phyloP scores from a whole-genome alignment of 2,888 invertebrate species.

The Lapara coniferarum region DNA sequence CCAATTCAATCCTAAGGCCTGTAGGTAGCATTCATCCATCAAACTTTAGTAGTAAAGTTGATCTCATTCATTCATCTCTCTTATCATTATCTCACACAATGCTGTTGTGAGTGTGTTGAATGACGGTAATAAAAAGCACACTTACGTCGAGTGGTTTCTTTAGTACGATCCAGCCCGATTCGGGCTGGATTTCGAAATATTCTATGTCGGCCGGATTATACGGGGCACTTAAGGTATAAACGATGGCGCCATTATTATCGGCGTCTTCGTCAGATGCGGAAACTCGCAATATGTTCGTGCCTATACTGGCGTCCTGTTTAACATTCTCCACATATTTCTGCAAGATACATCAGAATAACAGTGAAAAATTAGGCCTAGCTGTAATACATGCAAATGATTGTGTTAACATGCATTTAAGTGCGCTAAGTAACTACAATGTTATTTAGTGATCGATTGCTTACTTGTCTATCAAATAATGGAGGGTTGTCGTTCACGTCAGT shows the following conservation, averaged over 20 bases:
- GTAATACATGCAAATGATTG: slow-evolving; percentile 53
- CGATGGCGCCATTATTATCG: slow-evolving; percentile 97
- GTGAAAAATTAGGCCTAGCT: slow-evolving; percentile 44
- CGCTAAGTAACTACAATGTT: slow-evolving; percentile 39
- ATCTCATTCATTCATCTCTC: slow-evolving; percentile 78
- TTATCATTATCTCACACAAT: slow-evolving; percentile 61
- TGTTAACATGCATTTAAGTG: slow-evolving; percentile 30
- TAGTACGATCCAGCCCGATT: slow-evolving; percentile 98
- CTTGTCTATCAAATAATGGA: slow-evolving; percentile 97
- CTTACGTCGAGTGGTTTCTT: slow-evolving; percentile 98
- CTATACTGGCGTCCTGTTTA: slow-evolving; percentile 97
- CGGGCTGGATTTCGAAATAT: slow-evolving; percentile 98
- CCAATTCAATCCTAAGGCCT: slow-evolving; percentile 84
- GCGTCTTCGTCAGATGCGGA: slow-evolving; percentile 99
- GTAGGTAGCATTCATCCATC: slow-evolving; percentile 84
- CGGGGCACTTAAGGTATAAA: slow-evolving; percentile 95
- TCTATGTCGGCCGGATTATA: slow-evolving; percentile 95
- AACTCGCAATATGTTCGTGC: slow-evolving; percentile 96
- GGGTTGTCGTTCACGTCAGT: slow-evolving; percentile 99
- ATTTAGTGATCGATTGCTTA: slow-evolving; percentile 67
- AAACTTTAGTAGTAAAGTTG: slow-evolving; percentile 78
- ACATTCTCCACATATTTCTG: slow-evolving; percentile 99
- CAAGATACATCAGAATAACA: slow-evolving; percentile 64
- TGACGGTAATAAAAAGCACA: slow-evolving; percentile 67
- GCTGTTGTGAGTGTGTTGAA: slow-evolving; percentile 34